Base-by-base conservation (phyloP, 2,797 vertebrate genomes). In the Taeniopygia guttata region DNA sequence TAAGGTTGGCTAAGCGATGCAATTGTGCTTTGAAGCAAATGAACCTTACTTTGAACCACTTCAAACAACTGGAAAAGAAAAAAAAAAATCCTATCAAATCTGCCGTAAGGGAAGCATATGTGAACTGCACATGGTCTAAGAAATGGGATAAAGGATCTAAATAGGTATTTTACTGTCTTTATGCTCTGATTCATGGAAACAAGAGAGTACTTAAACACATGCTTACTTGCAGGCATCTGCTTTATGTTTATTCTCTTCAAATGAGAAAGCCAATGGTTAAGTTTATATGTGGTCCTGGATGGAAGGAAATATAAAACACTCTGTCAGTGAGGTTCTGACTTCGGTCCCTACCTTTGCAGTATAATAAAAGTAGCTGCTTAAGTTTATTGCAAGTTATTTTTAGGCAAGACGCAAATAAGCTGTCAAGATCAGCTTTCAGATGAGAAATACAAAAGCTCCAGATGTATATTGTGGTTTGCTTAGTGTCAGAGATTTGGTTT, bases 161-260 rank as follows among this genome's bases (percentile, higher is more conserved):
- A 84, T 75, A 91, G 58, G 76, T 73, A 75, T 91, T 94, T 93
- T 91, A 80, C 60, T 83, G 64, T 92, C 84, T 89, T 95, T 94
- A 90, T 81, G 30, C n/a, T 34, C 83, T 90, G 85, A 94, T 95
- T 96, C 91, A 91, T 84, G 62, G 93, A 90, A 95, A 74, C 52
- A 77, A 79, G 73, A 90, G 84, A 96, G 76, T 72, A 91, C 76
- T 96, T 94, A 93, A 96, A 84, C 73, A 78, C 73, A 81, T 83
- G 75, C 58, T 94, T 92, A 62, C 40, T 91, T 81, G 54, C 40
- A 93, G 51, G 79, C 87, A 91, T 94, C 73, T 94, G 82, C 29
- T 95, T 93, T 78, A 91, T 4, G 1, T 94, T 90, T 88, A 84
- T 78, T 88, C 49, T 81, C 73, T 89, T 73, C 73, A 91, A 81